phyloP scores from a whole-genome alignment of 2,113 vertebrate species.

The Suricata suricatta region DNA sequence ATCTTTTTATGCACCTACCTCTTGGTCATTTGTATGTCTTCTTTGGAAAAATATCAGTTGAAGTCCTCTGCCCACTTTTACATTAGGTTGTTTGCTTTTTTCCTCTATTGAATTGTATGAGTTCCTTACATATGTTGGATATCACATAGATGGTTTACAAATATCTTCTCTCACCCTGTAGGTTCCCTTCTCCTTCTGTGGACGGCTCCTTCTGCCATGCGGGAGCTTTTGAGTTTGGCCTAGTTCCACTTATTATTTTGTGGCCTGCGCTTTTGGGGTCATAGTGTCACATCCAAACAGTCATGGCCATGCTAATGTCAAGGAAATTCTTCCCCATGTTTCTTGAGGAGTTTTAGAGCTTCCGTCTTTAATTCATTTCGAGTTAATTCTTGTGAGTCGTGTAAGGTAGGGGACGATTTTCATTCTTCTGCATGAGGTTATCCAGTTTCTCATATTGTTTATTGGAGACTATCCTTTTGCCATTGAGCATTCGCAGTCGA shows the following conservation, averaged over 20 bases:
- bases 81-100: not conserved
- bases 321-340: not conserved
- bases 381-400: not conserved
- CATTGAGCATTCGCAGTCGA: not conserved
- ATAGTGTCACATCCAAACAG: not conserved
- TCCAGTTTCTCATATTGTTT: not conserved
- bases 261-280: not conserved
- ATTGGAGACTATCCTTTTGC: not conserved
- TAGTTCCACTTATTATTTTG: not conserved
- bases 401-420: not conserved
- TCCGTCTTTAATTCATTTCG: not conserved
- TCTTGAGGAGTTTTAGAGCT: not conserved
- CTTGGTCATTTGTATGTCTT: not conserved
- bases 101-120: not conserved
- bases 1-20: not conserved
- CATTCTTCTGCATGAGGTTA: not conserved
- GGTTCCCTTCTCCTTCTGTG: not conserved
- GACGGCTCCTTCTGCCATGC: not conserved
- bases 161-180: not conserved
- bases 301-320: not conserved
- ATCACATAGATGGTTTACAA: not conserved
- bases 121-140: not conserved
- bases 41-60: not conserved
- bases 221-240: not conserved
- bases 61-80: not conserved